Conservation (phyloP, 37 sponge, comb jelly and placozoan genomes). For the Amphimedon queenslandica region DNA sequence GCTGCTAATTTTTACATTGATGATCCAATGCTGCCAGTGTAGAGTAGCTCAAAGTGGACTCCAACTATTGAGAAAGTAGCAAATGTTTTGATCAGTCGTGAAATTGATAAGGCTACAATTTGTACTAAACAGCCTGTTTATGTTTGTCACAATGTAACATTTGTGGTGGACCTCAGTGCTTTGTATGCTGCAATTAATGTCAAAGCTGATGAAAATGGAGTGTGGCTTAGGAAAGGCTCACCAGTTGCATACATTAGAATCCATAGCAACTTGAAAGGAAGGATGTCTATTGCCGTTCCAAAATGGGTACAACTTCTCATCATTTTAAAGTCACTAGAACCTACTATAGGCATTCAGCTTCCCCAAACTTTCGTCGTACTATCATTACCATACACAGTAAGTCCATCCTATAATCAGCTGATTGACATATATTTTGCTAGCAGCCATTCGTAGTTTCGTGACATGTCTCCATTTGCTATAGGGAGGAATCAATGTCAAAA, state of each 20-base stretch:
- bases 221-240: slow-evolving; percentile 22
- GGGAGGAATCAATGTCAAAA: no score
- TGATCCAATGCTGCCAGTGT: no score
- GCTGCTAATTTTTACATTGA: no score
- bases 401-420: no score
- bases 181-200: slow-evolving; percentile 21
- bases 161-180: slow-evolving; percentile 19
- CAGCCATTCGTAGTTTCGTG: no score
- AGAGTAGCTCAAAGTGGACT: no score
- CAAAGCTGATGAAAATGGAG: slow-evolving; percentile 42
- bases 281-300: neutral
- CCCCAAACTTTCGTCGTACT: slow-evolving; percentile 5
- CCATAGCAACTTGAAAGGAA: neutral
- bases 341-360: slow-evolving; percentile 18
- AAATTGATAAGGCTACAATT: neutral
- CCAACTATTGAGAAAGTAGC: neutral
- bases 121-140: slow-evolving; percentile 32
- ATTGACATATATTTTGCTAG: no score
- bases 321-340: slow-evolving; percentile 21
- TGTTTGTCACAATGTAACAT: slow-evolving; percentile 26
- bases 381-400: neutral
- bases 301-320: neutral
- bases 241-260: slow-evolving; percentile 26
- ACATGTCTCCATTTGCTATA: no score
- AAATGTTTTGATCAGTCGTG: neutral